Base-by-base conservation (phyloP, 2,888 invertebrate species). In the Megaustenia siamemsis region DNA sequence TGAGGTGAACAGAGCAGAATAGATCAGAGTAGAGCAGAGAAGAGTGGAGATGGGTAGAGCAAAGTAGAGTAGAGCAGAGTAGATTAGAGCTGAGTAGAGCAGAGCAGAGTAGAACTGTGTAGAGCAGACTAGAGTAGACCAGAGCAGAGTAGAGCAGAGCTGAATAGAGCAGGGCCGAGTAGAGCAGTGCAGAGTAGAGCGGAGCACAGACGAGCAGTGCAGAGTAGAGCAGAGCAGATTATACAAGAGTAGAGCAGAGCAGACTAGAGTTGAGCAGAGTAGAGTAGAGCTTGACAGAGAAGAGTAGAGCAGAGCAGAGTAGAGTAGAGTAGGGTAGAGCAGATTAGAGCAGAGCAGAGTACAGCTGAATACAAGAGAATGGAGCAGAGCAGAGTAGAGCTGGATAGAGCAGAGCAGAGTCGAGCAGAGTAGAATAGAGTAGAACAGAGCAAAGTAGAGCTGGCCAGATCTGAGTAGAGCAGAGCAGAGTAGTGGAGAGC, bases 161-260 rank as follows among this genome's bases (percentile, higher is more conserved):
- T 73, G 43, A 45, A n/a, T 12, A 40, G 45, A 21, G 43, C 43
- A 73, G 73, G 3, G 73, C 43, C 5, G 28, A 45, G 73, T 73
- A 73, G 21, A 45, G 73, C 43, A 73, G 73, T n/a, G 73, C 40
- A 73, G 73, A 45, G 73, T 73, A 73, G 73, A 45, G 38, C 43
- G 43, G 5, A 45, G 2, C 12, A 73, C 3, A 45, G 45, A 2
- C 12, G 45, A 45, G 45, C 12, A 45, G 45, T 10, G 6, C 12
- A 45, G n/a, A n/a, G n/a, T n/a, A n/a, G 45, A 45, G 45, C 8
- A 45, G 45, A 45, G 5, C 8, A 73, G 40, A 18, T 3, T 15
- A 73, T 40, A 21, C 10, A 43, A 73, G 73, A 12, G 45, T 73
- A 73, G 45, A 21, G 43, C 43, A 73, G 73, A 12, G 73, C 43